Percentiles rank a stretch among this genome's conserved stretches.
These are phyloP conservation scores for Miichthys miiuy DNA, from an alignment of 2,797 vertebrate species.

Conservation along the genomic window DNA sequence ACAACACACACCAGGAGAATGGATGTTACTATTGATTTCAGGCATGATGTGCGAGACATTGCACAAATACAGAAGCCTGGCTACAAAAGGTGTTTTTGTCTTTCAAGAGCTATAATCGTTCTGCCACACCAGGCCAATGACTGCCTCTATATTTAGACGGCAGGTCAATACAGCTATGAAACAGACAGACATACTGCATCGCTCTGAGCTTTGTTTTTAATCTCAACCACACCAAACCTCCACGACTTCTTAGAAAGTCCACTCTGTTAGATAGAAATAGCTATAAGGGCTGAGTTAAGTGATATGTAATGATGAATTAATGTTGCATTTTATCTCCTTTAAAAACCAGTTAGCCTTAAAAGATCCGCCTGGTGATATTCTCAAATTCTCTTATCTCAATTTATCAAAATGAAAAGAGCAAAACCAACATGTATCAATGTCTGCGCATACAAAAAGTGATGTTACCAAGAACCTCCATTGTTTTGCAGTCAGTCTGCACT, in stretches of 20 bases:
- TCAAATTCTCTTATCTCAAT: not conserved
- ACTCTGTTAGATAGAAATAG: not conserved
- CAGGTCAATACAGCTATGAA: slow-evolving; percentile 49
- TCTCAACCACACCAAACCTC: slow-evolving; percentile 14
- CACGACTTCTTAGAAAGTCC: not conserved
- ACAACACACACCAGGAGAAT: slow-evolving; percentile 58
- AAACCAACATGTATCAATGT: not conserved
- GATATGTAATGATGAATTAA: not conserved
- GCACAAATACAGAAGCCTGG: slow-evolving; percentile 58
- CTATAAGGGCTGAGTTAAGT: not conserved
- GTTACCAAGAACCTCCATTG: no score
- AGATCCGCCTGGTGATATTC: not conserved
- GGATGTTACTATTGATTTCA: slow-evolving; percentile 82
- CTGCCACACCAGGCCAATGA: slow-evolving; percentile 43
- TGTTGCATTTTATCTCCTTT: not conserved
- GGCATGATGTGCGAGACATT: slow-evolving; percentile 74
- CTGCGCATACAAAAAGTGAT: no score
- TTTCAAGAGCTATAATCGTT: slow-evolving; percentile 66
- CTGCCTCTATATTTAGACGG: slow-evolving; percentile 63
- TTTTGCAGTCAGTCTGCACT: no score
- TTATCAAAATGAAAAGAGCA: not conserved
- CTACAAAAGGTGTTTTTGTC: slow-evolving; percentile 76
- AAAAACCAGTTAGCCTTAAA: not conserved
- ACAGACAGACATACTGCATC: not conserved
- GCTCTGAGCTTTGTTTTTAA: slow-evolving; percentile 23